phyloP scores from a whole-genome alignment of 2,113 vertebrate genomes.

The Casuarius casuarius region DNA sequence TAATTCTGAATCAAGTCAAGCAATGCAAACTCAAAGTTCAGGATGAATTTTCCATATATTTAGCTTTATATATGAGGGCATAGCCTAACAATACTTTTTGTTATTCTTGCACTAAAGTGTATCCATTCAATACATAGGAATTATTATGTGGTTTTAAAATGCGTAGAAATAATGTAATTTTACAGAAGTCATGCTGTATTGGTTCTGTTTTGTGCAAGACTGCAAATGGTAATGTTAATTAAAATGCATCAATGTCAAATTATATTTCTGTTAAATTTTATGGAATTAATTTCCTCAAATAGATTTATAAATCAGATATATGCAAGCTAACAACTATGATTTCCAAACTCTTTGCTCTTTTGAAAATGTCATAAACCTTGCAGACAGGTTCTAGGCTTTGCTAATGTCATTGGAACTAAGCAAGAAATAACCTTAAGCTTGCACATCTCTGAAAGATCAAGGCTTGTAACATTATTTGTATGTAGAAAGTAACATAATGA shows the following conservation, averaged over 20 bases:
- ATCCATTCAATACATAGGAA: background rate
- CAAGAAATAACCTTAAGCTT: background rate
- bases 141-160: background rate
- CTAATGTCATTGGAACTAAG: background rate
- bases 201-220: background rate
- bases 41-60: conserved; percentile 28
- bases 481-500: background rate
- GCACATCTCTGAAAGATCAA: background rate
- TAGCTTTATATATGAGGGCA: background rate
- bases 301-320: background rate
- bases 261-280: background rate
- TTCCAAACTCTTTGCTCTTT: background rate
- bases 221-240: background rate
- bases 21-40: background rate
- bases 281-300: background rate
- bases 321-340: background rate
- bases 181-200: background rate
- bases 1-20: conserved; percentile 4
- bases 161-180: background rate
- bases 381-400: background rate
- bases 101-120: background rate
- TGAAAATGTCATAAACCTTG: background rate
- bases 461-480: background rate
- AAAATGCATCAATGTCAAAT: background rate
- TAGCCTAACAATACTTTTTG: background rate